Evolutionary conservation across 2,888 invertebrate species (phyloP), one percentile per base, ranked within the genome.

Genomic region (Hartigia nigra): DNA sequence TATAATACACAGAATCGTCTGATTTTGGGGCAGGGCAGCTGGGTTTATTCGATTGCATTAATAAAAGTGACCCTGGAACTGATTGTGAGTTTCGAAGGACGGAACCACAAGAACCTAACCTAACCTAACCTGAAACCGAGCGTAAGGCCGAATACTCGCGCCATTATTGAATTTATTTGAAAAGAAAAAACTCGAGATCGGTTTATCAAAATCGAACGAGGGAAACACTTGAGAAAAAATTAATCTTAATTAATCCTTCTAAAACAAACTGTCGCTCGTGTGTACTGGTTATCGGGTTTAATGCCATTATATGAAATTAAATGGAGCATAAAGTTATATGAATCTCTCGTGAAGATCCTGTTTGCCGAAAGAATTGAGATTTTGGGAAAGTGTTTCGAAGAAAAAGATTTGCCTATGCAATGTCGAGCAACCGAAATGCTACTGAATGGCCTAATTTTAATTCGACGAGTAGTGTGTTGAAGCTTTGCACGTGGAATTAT

Each of bases 11-110:
- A 72, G 34, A 34, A 23, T 34, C 23, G 75, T 37, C 75, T 34
- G 34, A 36, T 75, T 75, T 74, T 75, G 31, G 72, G 55, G 72
- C 72, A 72, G 72, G 72, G 12, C 4, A 55, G 31, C 31, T 32
- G 72, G 72, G 31, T 31, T 31, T 0, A 32, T 72, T 14, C 72
- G 72, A 34, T 55, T 14, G 23, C 55, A 31, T 31, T 9, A 72
- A 72, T 72, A 31, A 72, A 34, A 12, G 72, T 72, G 72, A 31
- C 31, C 9, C 72, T 12, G 72, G 72, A 72, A 72, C 55, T 72
- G 31, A 72, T 72, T 23, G 23, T 23, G 23, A 55, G 14, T 39
- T 39, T 39, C 14, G 14, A 39, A 39, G 39, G 14, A 23, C 5
- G 1, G 23, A 23, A 2, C 55, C 2, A 55, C 23, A 55, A 23